A percentile compares a stretch with the other conserved stretches of the same genome.
These are phyloP conservation scores for Paelopatides confundens DNA, from an alignment of 53 echinoderm and acorn worm genomes.

Conservation along the genomic window DNA sequence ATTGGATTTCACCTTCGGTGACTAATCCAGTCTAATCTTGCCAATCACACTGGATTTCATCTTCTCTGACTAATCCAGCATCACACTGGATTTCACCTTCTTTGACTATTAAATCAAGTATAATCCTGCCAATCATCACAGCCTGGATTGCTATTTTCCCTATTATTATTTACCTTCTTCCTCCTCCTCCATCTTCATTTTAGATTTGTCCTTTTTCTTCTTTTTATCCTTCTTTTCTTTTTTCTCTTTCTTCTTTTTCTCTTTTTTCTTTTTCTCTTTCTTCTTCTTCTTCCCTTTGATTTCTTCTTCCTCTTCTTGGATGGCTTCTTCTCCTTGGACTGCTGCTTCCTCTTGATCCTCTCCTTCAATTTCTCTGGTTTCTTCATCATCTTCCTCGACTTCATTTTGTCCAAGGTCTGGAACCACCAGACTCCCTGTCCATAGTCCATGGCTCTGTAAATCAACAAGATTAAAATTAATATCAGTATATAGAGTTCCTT, in stretches of 20 bases:
- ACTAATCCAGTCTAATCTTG: no score
- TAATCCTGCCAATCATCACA: no score
- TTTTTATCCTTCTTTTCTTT: constrained; percentile 2
- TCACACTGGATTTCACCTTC: no score
- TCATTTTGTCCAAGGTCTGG: constrained; percentile 73
- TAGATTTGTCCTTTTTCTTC: background rate
- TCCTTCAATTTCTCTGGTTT: constrained; percentile 19
- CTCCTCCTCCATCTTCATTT: constrained; percentile 41
- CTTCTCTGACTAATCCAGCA: no score
- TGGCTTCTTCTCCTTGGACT: constrained; percentile 58
- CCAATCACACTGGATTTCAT: no score
- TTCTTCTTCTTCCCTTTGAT: constrained; percentile 62
- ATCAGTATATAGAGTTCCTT: no score
- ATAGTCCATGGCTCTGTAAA: constrained; percentile 90
- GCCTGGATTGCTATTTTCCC: background rate
- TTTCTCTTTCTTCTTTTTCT: constrained; percentile 27
- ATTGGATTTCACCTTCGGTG: no score
- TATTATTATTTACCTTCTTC: constrained; percentile 38
- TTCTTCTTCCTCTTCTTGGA: constrained; percentile 70
- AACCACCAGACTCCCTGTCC: constrained; percentile 90
- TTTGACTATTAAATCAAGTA: no score
- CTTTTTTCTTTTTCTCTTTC: constrained; percentile 46
- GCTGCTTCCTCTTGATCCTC: constrained; percentile 53
- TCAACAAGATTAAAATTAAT: background rate
- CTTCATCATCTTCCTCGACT: constrained; percentile 6